Conservation (phyloP, 2,888 invertebrate genomes). For the Pristionchus entomophagus region DNA sequence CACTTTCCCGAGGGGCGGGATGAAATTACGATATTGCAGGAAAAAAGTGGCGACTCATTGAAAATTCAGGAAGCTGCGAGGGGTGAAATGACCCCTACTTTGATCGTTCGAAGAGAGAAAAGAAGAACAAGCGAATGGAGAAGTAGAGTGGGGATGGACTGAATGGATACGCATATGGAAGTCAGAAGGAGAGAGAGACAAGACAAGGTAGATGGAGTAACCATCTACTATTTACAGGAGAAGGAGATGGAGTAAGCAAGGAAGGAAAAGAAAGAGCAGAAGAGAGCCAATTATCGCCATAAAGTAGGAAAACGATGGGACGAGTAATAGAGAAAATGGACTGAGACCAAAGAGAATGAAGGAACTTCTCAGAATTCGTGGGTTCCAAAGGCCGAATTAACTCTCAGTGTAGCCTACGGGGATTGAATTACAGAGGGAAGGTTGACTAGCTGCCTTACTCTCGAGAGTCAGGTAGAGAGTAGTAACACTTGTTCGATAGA, state of each 20-base stretch:
- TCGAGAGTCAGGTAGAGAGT: constrained; percentile 22
- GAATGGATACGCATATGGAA: background rate
- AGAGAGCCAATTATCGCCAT: constrained; percentile 31
- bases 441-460: background rate
- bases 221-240: constrained; percentile 38
- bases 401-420: background rate
- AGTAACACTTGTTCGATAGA: constrained; percentile 12
- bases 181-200: too few species aligned
- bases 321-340: constrained; percentile 13
- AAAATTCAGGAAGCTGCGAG: constrained; percentile 26
- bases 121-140: background rate
- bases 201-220: background rate
- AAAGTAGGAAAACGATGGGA: background rate
- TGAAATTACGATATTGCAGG: background rate
- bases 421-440: constrained; percentile 25
- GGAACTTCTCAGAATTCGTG: constrained; percentile 23
- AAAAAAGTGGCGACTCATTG: background rate
- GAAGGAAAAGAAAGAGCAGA: constrained; percentile 27
- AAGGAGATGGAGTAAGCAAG: constrained; percentile 3
- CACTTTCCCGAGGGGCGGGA: background rate
- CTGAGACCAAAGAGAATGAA: background rate
- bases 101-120: background rate
- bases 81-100: background rate
- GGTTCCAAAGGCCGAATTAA: constrained; percentile 23
- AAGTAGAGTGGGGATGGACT: too few species aligned